Conservation (phyloP, 2,113 vertebrate species). For the Takifugu bimaculatus region DNA sequence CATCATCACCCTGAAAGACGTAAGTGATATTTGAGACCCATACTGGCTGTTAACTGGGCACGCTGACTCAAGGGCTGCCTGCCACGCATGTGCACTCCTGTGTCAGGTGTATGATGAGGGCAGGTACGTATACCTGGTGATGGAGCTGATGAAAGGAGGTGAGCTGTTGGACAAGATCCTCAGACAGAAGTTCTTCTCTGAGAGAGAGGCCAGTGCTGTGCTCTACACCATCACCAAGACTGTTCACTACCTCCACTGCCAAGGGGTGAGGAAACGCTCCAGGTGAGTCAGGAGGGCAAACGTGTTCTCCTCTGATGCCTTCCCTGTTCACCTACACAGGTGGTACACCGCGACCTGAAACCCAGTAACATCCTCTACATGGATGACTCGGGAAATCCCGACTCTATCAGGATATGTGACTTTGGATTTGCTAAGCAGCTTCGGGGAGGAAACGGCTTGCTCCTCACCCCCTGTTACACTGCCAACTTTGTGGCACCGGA, state of each 20-base stretch:
- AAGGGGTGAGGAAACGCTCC: constrained; percentile 80
- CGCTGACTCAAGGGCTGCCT: background rate
- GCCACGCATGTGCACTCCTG: background rate
- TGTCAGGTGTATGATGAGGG: constrained; percentile 91
- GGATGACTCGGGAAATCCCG: constrained; percentile 92
- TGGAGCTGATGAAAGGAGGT: constrained; percentile 95
- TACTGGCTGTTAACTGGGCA: background rate
- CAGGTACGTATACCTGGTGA: constrained; percentile 91
- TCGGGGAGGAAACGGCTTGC: constrained; percentile 90
- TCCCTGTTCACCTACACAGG: constrained; percentile 65
- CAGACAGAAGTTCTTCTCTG: constrained; percentile 93
- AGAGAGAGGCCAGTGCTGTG: constrained; percentile 90
- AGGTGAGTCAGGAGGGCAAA: too few relatives aligned
- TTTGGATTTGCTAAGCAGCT: constrained; percentile 98
- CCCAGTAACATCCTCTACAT: constrained; percentile 98
- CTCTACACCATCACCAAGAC: constrained; percentile 93
- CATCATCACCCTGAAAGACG: constrained; percentile 96
- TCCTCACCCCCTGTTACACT: constrained; percentile 95
- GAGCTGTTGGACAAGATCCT: constrained; percentile 94
- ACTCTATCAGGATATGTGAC: constrained; percentile 97
- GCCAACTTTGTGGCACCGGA: constrained; percentile 98
- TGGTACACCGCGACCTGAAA: constrained; percentile 96
- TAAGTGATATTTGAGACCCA: constrained; percentile 62
- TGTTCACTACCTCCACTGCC: constrained; percentile 96
- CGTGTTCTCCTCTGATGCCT: background rate